Percentiles rank a stretch among this genome's conserved stretches.
Evolutionary conservation across 2,888 invertebrate species (phyloP).

Genomic region (Unio pictorum): DNA sequence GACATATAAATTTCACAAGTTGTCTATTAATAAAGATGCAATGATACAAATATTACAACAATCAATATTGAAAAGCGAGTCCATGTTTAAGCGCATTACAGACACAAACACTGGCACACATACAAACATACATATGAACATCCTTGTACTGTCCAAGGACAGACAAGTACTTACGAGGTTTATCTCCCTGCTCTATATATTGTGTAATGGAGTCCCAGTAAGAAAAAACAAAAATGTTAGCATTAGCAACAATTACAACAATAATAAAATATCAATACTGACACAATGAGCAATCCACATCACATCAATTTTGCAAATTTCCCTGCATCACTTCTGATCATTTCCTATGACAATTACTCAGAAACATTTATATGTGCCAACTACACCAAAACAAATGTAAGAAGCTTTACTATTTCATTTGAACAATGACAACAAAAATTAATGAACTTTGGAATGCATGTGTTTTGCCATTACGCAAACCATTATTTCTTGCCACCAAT

Average conservation of each 20-base stretch:
- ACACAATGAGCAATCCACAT: background rate
- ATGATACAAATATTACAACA: background rate
- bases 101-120: background rate
- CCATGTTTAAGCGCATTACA: background rate
- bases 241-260: background rate
- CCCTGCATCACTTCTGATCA: no score
- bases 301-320: no score
- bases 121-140: background rate
- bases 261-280: slow-evolving; percentile 5
- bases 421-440: no score
- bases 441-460: no score
- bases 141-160: background rate
- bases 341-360: no score
- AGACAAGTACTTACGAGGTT: slow-evolving; percentile 67
- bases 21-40: slow-evolving; percentile 1
- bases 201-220: slow-evolving; percentile 34
- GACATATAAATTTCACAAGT: background rate
- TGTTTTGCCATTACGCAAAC: no score
- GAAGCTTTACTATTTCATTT: no score
- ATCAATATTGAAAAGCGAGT: background rate
- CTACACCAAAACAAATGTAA: no score
- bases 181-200: slow-evolving; percentile 65
- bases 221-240: slow-evolving; percentile 35
- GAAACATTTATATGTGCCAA: no score
- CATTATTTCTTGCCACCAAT: no score